phyloP scores from a whole-genome alignment of 2,797 vertebrate genomes.

The Onychomys torridus region DNA sequence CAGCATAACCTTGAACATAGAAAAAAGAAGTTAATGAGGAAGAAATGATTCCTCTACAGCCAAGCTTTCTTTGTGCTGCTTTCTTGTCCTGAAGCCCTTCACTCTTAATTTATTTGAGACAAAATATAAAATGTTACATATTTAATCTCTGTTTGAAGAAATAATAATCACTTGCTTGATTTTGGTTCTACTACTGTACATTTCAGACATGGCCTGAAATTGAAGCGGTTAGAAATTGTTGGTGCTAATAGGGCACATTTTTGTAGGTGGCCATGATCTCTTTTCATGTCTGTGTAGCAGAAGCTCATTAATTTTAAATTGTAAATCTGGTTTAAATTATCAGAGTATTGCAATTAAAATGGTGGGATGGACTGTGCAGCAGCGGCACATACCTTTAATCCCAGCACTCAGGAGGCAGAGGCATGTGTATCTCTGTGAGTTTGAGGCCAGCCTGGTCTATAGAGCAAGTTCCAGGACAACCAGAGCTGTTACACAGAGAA shows the following conservation, averaged over 20 bases:
- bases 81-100: neutral
- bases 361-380: neutral
- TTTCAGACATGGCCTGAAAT: slow-evolving; percentile 31
- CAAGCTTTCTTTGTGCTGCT: slow-evolving; percentile 14
- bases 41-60: slow-evolving; percentile 24
- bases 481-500: neutral
- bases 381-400: neutral
- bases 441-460: neutral
- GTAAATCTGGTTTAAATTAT: slow-evolving; percentile 48
- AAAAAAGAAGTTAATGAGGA: slow-evolving; percentile 35
- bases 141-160: slow-evolving; percentile 33
- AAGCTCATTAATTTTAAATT: neutral
- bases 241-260: neutral
- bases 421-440: neutral
- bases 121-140: slow-evolving; percentile 18
- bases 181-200: slow-evolving; percentile 52
- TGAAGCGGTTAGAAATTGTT: slow-evolving; percentile 27
- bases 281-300: neutral
- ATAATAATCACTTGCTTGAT: slow-evolving; percentile 47
- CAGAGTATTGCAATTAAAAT: slow-evolving; percentile 24
- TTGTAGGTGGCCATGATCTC: slow-evolving; percentile 12
- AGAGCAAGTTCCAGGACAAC: neutral
- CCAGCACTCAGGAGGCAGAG: neutral
- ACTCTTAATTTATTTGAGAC: slow-evolving; percentile 45
- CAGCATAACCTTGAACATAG: slow-evolving; percentile 21